Base-by-base conservation (phyloP, 1,140 invertebrate species). In the Drosophila ambigua region DNA sequence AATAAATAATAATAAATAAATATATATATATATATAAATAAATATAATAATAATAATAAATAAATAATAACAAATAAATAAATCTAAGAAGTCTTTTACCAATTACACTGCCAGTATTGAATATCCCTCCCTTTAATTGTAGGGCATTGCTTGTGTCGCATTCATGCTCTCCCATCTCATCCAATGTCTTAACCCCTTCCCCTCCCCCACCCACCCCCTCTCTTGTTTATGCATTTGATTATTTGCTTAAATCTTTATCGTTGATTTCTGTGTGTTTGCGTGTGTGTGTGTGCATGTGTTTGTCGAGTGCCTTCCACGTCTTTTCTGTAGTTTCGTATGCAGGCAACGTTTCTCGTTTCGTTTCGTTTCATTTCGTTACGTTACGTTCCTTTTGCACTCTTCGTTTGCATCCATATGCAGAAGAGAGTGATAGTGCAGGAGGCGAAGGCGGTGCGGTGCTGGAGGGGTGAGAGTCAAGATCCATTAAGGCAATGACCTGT, bases 401-500 rank as follows among this genome's bases (percentile, higher is more conserved):
- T 74, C 77, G 81, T 74, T 78, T 77, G 82, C 82, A 87, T 87
- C 82, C 68, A 78, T 65, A 65, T 50, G 58, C 78, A 68, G 54
- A 61, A 13, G 35, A 39, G 35, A 13, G 35, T 39, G 35, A 39
- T 39, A 11, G 31, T 9, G 61, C 49, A 48, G 35, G 41, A 58
- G 57, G 48, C 46, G 43, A 54, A 48, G 46, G 64, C 48, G 62
- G 35, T 13, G 64, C 48, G 62, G 35, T 13, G 23, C 51, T 72
- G 46, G 50, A 46, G 74, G 49, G 52, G 68, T 69, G 46, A 67
- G 55, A 74, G 75, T 82, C 72, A 71, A 87, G 81, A 90, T 90
- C 85, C 85, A 90, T 90, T 90, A 90, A 90, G 85, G 85, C 85
- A 90, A 90, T 90, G 85, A 90, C 85, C 85, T 90, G 85, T 90